Conservation (phyloP, 1,140 invertebrate genomes). For the Ericerus pela region DNA sequence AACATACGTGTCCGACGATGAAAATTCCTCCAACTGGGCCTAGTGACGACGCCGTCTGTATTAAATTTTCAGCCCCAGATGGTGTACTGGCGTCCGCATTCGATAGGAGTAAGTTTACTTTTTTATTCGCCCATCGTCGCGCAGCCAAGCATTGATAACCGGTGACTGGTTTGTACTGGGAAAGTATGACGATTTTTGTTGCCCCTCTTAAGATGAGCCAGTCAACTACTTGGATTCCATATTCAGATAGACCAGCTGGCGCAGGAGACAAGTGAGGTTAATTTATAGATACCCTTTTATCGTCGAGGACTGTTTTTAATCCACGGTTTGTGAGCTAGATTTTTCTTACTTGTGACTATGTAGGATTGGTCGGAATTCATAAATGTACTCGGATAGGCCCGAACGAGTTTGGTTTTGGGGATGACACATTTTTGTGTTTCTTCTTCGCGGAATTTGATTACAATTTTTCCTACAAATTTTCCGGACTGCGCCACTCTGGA, state of each 20-base stretch:
- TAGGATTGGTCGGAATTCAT: constrained; percentile 78
- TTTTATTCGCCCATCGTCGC: constrained; percentile 52
- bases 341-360: constrained; percentile 46
- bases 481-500: constrained; percentile 77
- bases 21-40: constrained; percentile 85
- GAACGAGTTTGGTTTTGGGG: constrained; percentile 40
- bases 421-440: constrained; percentile 38
- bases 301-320: neutral
- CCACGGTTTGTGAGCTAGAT: neutral
- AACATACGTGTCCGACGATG: constrained; percentile 70
- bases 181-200: constrained; percentile 66
- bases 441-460: constrained; percentile 72
- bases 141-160: constrained; percentile 75
- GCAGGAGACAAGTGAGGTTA: constrained; percentile 13
- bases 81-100: constrained; percentile 45
- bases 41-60: constrained; percentile 47
- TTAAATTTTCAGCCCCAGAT: constrained; percentile 49
- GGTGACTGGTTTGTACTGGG: constrained; percentile 65
- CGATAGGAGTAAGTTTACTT: constrained; percentile 53
- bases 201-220: constrained; percentile 80
- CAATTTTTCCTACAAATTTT: constrained; percentile 91
- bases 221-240: constrained; percentile 82
- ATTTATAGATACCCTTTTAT: neutral
- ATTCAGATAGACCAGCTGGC: constrained; percentile 79
- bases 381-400: constrained; percentile 65